Percentiles rank a stretch among this genome's conserved stretches.
phyloP scores from a whole-genome alignment of 2,797 vertebrate genomes.

The Ficedula albicollis region DNA sequence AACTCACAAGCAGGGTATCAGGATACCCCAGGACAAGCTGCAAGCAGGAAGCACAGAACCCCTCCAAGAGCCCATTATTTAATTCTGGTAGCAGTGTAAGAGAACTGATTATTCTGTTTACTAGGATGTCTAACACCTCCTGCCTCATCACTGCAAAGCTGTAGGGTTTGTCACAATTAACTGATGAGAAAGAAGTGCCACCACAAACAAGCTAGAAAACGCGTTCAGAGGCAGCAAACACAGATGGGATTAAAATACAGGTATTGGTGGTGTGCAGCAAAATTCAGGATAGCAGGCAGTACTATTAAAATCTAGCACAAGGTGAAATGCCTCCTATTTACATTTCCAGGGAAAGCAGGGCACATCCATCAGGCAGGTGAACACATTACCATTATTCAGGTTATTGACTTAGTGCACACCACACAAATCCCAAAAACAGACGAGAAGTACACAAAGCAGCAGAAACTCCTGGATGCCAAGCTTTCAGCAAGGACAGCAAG shows the following conservation, averaged over 20 bases:
- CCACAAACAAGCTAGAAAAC: not conserved
- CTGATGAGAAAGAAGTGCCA: not conserved
- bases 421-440: not conserved
- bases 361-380: not conserved
- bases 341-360: not conserved
- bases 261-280: not conserved
- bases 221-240: not conserved
- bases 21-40: not conserved
- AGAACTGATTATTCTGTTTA: not conserved
- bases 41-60: not conserved
- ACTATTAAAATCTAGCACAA: not conserved
- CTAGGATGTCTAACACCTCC: not conserved
- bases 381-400: not conserved
- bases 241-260: not conserved
- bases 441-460: not conserved
- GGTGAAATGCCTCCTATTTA: not conserved
- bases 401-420: not conserved
- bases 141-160: not conserved
- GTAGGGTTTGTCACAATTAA: not conserved
- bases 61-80: not conserved
- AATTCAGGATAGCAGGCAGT: not conserved
- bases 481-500: not conserved
- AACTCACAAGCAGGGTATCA: not conserved
- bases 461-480: not conserved
- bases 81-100: not conserved